Percentiles rank a stretch among this genome's conserved stretches.
Conservation (phyloP, 2,113 vertebrate species). For the Aspiorhynchus laticeps region DNA sequence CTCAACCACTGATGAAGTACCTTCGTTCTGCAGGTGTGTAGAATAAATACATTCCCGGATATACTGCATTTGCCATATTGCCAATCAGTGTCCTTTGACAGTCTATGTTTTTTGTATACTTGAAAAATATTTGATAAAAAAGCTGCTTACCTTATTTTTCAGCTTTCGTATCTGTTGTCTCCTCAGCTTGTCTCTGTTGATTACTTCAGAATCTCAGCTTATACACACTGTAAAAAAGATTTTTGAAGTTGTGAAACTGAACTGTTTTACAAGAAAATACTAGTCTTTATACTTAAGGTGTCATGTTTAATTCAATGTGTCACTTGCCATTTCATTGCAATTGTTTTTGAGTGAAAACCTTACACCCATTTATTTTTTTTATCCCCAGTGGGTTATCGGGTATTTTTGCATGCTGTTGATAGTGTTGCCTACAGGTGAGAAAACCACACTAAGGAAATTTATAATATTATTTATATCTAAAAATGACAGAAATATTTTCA, state of each 20-base stretch:
- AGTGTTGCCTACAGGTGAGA: neutral
- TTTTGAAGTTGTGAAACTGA: too few relatives aligned
- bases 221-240: too few relatives aligned
- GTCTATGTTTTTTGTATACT: neutral
- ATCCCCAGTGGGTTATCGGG: neutral
- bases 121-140: neutral
- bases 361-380: too few relatives aligned
- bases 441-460: neutral
- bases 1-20: neutral
- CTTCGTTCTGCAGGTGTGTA: neutral
- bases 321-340: too few relatives aligned
- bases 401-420: neutral
- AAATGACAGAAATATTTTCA: conserved; percentile 6
- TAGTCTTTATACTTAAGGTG: too few relatives aligned
- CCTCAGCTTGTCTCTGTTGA: neutral
- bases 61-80: neutral
- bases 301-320: too few relatives aligned
- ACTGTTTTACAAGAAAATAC: too few relatives aligned
- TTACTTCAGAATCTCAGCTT: neutral
- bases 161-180: neutral
- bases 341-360: too few relatives aligned
- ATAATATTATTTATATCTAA: neutral
- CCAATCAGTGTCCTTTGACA: neutral
- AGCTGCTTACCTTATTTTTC: neutral
- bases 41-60: neutral